Conservation (phyloP, 2,113 vertebrate genomes). For the Shinisaurus crocodilurus region DNA sequence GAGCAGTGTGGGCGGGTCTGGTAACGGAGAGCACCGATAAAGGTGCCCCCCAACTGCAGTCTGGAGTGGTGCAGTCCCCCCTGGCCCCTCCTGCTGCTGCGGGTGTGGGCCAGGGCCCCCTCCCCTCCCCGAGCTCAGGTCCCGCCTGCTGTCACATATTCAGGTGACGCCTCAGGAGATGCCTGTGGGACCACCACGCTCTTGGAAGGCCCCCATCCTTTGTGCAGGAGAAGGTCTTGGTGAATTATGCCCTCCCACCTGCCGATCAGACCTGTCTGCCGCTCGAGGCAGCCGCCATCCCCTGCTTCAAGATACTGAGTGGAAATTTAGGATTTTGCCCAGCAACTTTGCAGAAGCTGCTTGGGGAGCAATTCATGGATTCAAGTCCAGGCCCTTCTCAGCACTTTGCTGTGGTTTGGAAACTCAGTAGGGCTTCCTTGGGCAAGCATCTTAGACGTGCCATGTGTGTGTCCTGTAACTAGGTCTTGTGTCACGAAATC, state of each 20-base stretch:
- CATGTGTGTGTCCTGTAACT: background rate
- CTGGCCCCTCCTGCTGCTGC: background rate
- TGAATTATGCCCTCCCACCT: background rate
- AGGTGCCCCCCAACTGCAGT: too few relatives aligned
- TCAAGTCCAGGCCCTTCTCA: background rate
- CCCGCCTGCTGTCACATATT: background rate
- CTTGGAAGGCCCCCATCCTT: background rate
- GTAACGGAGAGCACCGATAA: background rate
- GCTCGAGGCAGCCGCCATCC: background rate
- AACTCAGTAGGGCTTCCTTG: background rate
- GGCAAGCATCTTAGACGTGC: background rate
- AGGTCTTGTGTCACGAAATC: slow-evolving; percentile 93
- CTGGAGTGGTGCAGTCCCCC: too few relatives aligned
- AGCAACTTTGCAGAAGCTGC: background rate
- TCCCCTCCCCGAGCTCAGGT: background rate
- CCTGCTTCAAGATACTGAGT: background rate
- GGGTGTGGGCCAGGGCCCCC: background rate
- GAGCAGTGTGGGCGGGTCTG: background rate
- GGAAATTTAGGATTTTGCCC: background rate
- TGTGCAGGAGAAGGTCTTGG: background rate
- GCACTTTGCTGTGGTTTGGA: too few relatives aligned
- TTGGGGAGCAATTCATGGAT: slow-evolving; percentile 1
- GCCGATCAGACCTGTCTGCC: background rate
- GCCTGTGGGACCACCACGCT: too few relatives aligned
- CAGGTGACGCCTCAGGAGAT: background rate